Percentiles rank a stretch among this genome's conserved stretches.
Conservation (phyloP, 2,888 invertebrate genomes). For the Dryadula phaetusa region DNA sequence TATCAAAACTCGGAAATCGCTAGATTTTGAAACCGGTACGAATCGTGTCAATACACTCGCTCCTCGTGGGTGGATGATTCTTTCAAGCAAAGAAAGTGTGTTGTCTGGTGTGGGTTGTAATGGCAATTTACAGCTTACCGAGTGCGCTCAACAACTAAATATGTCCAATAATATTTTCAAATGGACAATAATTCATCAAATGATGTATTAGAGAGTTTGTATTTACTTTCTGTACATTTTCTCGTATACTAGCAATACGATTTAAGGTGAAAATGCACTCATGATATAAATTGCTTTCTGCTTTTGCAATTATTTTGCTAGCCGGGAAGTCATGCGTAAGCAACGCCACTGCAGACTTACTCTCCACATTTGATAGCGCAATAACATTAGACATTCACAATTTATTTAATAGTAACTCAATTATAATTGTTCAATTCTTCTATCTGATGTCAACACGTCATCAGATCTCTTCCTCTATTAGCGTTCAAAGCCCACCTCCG, state of each 20-base stretch:
- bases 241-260: constrained; percentile 18
- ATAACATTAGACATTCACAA: neutral
- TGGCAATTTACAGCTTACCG: constrained; percentile 38
- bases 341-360: neutral
- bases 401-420: constrained; percentile 34
- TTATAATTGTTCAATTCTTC: constrained; percentile 46
- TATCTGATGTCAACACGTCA: constrained; percentile 61
- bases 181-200: constrained; percentile 15
- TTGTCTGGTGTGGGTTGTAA: constrained; percentile 52
- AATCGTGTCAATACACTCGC: constrained; percentile 69
- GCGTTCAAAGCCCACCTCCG: constrained; percentile 69
- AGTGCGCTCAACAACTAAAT: constrained; percentile 20
- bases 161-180: constrained; percentile 27
- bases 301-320: constrained; percentile 19
- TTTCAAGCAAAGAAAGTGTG: constrained; percentile 78
- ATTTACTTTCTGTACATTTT: neutral
- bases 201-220: constrained; percentile 15
- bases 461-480: constrained; percentile 61
- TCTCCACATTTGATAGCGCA: constrained; percentile 3
- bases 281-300: constrained; percentile 17
- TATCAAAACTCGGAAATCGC: constrained; percentile 67
- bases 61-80: constrained; percentile 66
- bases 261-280: constrained; percentile 20
- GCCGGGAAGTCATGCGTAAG: constrained; percentile 3
- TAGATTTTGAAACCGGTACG: constrained; percentile 73